Evolutionary conservation across 2,113 vertebrate genomes (phyloP).

Genomic region (Grantiella picta): DNA sequence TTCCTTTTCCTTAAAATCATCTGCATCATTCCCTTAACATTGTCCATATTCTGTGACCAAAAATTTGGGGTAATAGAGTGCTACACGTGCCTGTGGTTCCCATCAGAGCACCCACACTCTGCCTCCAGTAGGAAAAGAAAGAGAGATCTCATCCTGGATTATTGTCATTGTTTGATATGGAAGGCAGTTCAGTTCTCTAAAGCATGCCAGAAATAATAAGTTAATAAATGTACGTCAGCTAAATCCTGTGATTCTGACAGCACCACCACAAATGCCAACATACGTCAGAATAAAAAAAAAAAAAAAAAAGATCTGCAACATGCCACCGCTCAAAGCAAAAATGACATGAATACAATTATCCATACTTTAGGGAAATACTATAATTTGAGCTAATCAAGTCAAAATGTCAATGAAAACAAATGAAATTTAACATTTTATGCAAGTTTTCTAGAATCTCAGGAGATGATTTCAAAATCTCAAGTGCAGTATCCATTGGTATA

Average conservation of each 20-base stretch:
- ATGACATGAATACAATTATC: constrained; percentile 18
- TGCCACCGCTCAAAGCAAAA: not conserved
- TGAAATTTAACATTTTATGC: constrained; percentile 29
- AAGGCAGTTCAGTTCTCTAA: not conserved
- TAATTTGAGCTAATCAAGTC: constrained; percentile 62
- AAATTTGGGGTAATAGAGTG: not conserved
- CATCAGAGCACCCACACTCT: not conserved
- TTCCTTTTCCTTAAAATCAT: not conserved
- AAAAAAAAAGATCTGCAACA: not conserved
- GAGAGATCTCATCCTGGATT: not conserved
- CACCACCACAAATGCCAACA: not conserved
- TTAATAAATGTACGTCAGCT: not conserved
- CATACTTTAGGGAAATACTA: constrained; percentile 10
- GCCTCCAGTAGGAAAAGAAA: not conserved
- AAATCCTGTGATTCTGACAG: not conserved
- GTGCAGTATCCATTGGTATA: not conserved
- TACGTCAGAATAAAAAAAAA: not conserved
- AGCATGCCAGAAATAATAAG: not conserved
- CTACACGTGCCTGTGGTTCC: not conserved
- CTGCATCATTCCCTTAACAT: not conserved
- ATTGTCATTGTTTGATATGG: not conserved
- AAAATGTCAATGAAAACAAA: constrained; percentile 60
- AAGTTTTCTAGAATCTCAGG: not conserved
- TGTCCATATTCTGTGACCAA: not conserved
- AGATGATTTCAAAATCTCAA: constrained; percentile 29